Evolutionary conservation across 2,888 invertebrate genomes (phyloP), one percentile per base, ranked within the genome.

Genomic region (Drosophila cyrtoloma): DNA sequence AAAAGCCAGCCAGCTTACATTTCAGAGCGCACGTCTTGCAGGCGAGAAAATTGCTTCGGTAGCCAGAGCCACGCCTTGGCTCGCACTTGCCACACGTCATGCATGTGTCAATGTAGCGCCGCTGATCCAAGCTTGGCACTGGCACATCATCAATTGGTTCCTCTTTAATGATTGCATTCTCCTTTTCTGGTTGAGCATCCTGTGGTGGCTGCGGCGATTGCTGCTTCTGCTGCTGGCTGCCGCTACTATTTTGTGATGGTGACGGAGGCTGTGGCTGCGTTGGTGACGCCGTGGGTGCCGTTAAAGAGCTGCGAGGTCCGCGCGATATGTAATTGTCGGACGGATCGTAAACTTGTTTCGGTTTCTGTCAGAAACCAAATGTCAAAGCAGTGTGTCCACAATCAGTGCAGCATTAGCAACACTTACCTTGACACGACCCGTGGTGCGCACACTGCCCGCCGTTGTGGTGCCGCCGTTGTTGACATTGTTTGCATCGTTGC

Each of bases 261-360:
- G 61, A 19, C 19, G 60, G 6, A 32, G 39, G 39, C 57, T 47
- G 26, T 16, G 32, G 37, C 55, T 44, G 28, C n/a, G n/a, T 65
- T 37, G 39, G 16, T 14, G 22, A 19, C 12, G 57, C 32, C n/a
- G 33, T 3, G n/a, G n/a, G 28, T 19, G 12, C 70, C 30, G 70
- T 75, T 37, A 65, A 19, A 9, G 84, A 78, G 53, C 33, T 75
- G 47, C 86, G 82, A 9, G 91, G 79, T 52, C 89, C 85, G 61
- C 91, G 92, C 14, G 97, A 97, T 44, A 96, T 94, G 93, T 97
- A 96, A 81, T 96, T 96, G 87, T 97, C 97, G 0, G 97, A 97
- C 4, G 97, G 97, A 93, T 97, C 97, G 91, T 97, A 97, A 0
- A 97, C 97, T 92, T 96, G 96, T 91, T 97, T 97, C 0, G 97